Evolutionary conservation across 1,140 invertebrate genomes (phyloP).

Genomic region (Asobara japonica): DNA sequence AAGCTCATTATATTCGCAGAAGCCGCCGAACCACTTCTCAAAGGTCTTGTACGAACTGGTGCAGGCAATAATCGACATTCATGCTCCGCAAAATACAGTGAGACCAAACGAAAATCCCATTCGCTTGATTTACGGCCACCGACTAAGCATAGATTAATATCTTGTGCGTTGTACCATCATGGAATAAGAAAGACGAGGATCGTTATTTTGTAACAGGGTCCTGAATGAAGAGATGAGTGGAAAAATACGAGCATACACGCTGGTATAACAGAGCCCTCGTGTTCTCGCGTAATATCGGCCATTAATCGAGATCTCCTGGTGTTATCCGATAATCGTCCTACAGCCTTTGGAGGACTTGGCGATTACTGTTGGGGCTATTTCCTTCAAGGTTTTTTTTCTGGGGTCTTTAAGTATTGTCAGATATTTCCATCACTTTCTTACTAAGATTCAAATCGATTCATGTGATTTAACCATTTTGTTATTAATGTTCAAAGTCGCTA

Average conservation of each 20-base stretch:
- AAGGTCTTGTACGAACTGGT: neutral
- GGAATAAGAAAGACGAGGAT: conserved; percentile 18
- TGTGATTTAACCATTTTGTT: no score
- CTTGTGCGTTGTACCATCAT: neutral
- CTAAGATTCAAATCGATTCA: neutral
- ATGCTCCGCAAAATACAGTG: neutral
- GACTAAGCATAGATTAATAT: conserved; percentile 24
- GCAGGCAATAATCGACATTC: neutral
- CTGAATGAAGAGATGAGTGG: neutral
- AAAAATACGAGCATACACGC: neutral
- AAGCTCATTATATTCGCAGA: neutral
- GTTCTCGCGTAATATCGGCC: conserved; percentile 27
- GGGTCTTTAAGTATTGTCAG: neutral
- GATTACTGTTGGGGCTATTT: neutral
- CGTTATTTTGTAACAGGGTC: conserved; percentile 10
- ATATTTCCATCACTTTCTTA: neutral
- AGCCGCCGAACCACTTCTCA: neutral
- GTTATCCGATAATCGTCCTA: conserved; percentile 15
- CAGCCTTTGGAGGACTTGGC: neutral
- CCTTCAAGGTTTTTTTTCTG: neutral
- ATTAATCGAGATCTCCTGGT: conserved; percentile 26
- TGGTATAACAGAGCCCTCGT: conserved; percentile 15
- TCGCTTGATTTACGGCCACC: conserved; percentile 15
- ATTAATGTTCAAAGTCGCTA: no score
- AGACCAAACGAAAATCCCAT: neutral